Evolutionary conservation across 2,113 vertebrate species (phyloP).

Genomic region (Sturnus vulgaris): DNA sequence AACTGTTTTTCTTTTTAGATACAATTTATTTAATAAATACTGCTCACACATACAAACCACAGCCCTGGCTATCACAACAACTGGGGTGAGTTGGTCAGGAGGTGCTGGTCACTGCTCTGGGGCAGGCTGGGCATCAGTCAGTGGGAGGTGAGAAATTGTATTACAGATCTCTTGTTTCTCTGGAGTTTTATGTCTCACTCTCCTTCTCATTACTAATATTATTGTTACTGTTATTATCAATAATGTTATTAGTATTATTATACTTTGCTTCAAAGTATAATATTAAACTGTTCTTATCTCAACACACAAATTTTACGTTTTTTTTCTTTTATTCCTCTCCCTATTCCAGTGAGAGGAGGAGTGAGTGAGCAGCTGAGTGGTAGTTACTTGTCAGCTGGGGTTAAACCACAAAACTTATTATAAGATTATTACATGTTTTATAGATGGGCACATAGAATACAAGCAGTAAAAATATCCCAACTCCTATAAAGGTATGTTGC

Average conservation of each 20-base stretch:
- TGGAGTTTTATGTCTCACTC: neutral
- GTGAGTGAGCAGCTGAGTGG: neutral
- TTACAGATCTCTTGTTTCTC: neutral
- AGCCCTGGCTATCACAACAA: neutral
- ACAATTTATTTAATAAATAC: neutral
- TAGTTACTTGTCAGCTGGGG: neutral
- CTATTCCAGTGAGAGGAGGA: neutral
- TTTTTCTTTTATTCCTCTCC: neutral
- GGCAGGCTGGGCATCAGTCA: neutral
- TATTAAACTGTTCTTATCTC: neutral
- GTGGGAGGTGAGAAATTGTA: neutral
- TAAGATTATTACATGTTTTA: neutral
- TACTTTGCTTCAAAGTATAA: neutral
- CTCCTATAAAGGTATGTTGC: neutral
- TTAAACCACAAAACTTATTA: neutral
- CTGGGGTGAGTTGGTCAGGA: neutral
- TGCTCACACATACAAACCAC: neutral
- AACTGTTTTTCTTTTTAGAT: neutral
- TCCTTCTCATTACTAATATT: neutral
- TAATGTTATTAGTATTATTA: neutral
- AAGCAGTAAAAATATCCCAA: neutral
- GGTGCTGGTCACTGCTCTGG: neutral
- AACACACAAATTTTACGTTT: fast-evolving
- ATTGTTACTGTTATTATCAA: too few species aligned
- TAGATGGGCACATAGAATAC: neutral